These are phyloP conservation scores for Philantomba maxwellii DNA, from an alignment of 2,113 vertebrate species.

Conservation along the genomic window DNA sequence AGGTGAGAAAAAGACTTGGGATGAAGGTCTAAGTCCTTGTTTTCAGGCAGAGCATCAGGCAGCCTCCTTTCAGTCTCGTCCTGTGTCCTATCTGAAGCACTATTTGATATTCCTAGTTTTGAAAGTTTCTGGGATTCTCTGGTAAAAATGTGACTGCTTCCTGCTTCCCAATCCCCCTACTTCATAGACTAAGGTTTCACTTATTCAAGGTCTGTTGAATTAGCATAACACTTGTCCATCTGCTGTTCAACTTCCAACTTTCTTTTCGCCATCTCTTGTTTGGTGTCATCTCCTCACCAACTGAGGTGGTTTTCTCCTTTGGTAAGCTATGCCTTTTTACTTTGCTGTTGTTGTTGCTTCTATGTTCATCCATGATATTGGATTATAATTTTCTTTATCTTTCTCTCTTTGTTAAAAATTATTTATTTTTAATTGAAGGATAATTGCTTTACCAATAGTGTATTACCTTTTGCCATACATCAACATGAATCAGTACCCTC, in stretches of 20 bases:
- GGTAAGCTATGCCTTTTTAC: background rate
- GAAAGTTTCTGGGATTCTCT: background rate
- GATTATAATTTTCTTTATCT: background rate
- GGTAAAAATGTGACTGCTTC: background rate
- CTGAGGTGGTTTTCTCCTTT: background rate
- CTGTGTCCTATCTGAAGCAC: background rate
- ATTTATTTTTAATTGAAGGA: background rate
- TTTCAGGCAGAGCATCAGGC: background rate
- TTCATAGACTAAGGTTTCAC: background rate
- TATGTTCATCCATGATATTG: background rate
- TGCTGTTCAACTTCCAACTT: background rate
- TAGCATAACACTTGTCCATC: background rate
- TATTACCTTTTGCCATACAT: background rate
- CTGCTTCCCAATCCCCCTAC: background rate
- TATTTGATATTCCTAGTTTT: background rate
- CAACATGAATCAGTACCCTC: background rate
- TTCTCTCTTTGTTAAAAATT: background rate
- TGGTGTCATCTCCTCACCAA: background rate
- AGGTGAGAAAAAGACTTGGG: background rate
- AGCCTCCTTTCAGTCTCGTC: background rate
- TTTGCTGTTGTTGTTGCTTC: background rate
- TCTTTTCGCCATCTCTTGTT: background rate
- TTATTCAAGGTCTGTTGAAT: background rate
- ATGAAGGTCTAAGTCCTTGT: background rate
- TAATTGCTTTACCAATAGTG: background rate